Base-by-base conservation (phyloP, 2,797 vertebrate genomes). In the Staurois parvus region DNA sequence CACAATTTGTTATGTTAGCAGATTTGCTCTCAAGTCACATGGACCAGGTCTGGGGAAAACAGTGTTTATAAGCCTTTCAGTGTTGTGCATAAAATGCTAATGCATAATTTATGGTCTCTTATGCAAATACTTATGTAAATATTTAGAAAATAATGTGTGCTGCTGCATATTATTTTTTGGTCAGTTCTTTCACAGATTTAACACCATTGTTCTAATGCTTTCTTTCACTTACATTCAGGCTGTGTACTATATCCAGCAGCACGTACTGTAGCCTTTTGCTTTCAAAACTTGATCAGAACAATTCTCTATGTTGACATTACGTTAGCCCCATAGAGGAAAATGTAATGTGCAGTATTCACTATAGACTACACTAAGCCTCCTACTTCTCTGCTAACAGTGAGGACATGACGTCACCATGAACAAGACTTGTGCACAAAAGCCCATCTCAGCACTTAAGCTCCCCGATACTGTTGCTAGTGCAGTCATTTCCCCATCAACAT, bases 381-480 rank as follows among this genome's bases (percentile, higher is more conserved):
- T 79, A 48, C 77, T 28, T 68, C 28, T 79, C 64, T 48, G 64
- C 28, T 32, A 79, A 69, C 77, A 79, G 28, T 26, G 21, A 48
- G 62, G 37, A 62, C 30, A 68, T 77, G 32, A 77, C 59, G 59
- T 77, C 76, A 77, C 76, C 59, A 64, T 77, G 59, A 62, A 64
- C 29, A 77, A 77, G 56, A 40, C 59, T 28, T 3, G 32, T 66
- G 59, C 76, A 77, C 76, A 77, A 77, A 77, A 77, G 76, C 76
- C 76, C 76, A 77, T 77, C 76, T 77, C 76, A 66, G 76, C 76
- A 77, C 76, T 77, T 77, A 77, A 77, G 76, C 56, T 77, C 76
- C 76, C 76, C n/a, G 76, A 66, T 64, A 40, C 76, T 66, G 76
- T 77, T 77, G 76, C 76, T 77, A 66, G 76, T 77, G 76, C 34